Evolutionary conservation across 2,113 vertebrate species (phyloP), one percentile per base, ranked within the genome.

Genomic region (Eulemur rufifrons): DNA sequence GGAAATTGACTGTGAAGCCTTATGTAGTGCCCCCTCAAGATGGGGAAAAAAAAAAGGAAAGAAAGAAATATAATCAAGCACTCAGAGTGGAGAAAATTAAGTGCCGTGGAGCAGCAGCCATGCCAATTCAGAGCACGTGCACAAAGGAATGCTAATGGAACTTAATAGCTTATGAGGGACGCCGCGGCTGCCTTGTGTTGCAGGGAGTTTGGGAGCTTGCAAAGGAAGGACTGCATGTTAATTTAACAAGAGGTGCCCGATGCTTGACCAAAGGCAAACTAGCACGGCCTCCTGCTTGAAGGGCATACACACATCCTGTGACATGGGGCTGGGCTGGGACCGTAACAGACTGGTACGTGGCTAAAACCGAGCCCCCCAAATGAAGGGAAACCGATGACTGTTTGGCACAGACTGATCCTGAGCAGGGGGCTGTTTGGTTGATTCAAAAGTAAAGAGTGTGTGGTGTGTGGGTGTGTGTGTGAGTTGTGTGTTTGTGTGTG

Each of bases 1-100:
- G 97, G 94, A 97, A 96, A 96, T 81, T 86, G 96, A 92, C 94
- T 95, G 91, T 95, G 94, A 96, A 94, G 87, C 42, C 63, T 68
- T 80, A 82, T 5, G 1, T 69, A 89, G 92, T 68, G 89, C 21
- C 86, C 88, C 93, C 95, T 95, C 94, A 85, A 85, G 95, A 86
- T 54, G 69, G 64, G 47, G 39, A 64, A 37, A 14, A 73, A 8
- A 54, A 54, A 54, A 25, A 25, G 82, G 81, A 47, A 54, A 91
- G 80, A 96, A 66, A 68, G 94, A 95, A 83, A 94, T 39, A 90
- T 39, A 93, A 87, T 86, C 97, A 94, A 54, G 83, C 32, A 29
- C 77, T 94, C 89, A 54, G 42, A 15, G 86, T n/a, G 74, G 92
- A 93, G 89, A 71, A 97, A 94, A 85, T 92, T 66, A 93, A 95